Evolutionary conservation across 2,888 invertebrate genomes (phyloP), one percentile per base, ranked within the genome.

Genomic region (Dusona sp.): DNA sequence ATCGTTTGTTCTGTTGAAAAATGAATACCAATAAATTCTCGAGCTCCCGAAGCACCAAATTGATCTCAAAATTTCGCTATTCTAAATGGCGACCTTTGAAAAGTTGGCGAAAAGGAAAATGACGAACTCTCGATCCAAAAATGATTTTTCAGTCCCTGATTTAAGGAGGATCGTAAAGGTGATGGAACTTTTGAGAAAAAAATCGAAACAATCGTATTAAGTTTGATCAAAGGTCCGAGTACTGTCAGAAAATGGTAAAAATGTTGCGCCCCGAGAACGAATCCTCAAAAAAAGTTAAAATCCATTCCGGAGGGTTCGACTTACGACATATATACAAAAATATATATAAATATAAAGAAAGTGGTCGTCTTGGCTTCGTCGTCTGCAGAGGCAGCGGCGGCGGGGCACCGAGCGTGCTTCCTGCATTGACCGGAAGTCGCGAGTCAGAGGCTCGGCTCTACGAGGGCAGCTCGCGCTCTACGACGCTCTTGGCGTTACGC

Each of bases 401-500:
- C 91, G 90, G 84, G 88, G 90, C 93, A 93, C 91, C 91, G 92
- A 94, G 93, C 94, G 94, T 94, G 91, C 93, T 94, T 94, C 94
- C 94, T 93, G 93, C 91, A 89, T 92, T 93, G 94, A 94, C 94
- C 94, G 94, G 94, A 94, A 94, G 93, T 94, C 93, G 94, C 94
- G 93, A 94, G 93, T 93, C 94, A 92, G 92, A 93, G 93, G 93
- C 93, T 91, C 92, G 93, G 92, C 92, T 92, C 91, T 92, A 92
- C 91, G 86, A 83, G 86, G 83, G 86, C 86, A 80, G 77, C 79
- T 83, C 72, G 77, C 64, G 80, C 64, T 77, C 78, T 74, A 72
- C 81, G 70, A 79, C 51, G 72, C 79, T 80, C 81, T 91, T 90
- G 90, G 92, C 94, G 94, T 94, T 93, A 93, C 94, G 94, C 94